These are phyloP conservation scores for Iphiclides podalirius DNA, from an alignment of 2,888 invertebrate genomes.

Conservation along the genomic window DNA sequence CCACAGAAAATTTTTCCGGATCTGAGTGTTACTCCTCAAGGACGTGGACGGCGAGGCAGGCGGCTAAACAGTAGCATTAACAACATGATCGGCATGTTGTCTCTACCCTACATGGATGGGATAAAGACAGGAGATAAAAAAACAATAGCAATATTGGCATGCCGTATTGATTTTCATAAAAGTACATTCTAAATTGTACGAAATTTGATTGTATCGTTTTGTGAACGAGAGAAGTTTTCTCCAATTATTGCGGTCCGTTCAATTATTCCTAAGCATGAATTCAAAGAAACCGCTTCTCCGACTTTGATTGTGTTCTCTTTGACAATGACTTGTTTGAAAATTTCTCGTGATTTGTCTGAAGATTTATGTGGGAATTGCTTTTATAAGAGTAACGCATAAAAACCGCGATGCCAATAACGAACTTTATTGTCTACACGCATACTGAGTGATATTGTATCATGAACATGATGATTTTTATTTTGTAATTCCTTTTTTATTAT, in stretches of 20 bases:
- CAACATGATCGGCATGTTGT: too few relatives aligned
- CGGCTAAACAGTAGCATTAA: too few relatives aligned
- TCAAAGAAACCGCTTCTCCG: conserved; percentile 17
- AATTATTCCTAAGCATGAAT: conserved; percentile 31
- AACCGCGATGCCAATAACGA: conserved; percentile 11
- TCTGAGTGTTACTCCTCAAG: too few relatives aligned
- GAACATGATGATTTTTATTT: neutral
- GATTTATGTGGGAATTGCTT: conserved; percentile 18
- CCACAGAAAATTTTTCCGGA: too few relatives aligned
- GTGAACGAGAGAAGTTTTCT: conserved; percentile 27
- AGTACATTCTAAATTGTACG: too few relatives aligned
- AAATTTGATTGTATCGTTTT: conserved; percentile 12
- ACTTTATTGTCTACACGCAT: conserved; percentile 6
- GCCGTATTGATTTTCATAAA: too few relatives aligned
- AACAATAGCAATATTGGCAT: too few relatives aligned
- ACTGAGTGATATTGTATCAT: neutral
- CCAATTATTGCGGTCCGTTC: conserved; percentile 29
- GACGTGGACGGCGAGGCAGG: too few relatives aligned
- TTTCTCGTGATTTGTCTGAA: conserved; percentile 17
- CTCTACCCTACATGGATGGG: too few relatives aligned
- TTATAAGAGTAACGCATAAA: conserved; percentile 10
- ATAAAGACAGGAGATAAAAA: too few relatives aligned
- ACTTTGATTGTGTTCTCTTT: conserved; percentile 18
- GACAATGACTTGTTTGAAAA: conserved; percentile 20
- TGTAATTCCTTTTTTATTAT: neutral